Base-by-base conservation (phyloP, 2,797 vertebrate genomes). In the Danio tinwini region DNA sequence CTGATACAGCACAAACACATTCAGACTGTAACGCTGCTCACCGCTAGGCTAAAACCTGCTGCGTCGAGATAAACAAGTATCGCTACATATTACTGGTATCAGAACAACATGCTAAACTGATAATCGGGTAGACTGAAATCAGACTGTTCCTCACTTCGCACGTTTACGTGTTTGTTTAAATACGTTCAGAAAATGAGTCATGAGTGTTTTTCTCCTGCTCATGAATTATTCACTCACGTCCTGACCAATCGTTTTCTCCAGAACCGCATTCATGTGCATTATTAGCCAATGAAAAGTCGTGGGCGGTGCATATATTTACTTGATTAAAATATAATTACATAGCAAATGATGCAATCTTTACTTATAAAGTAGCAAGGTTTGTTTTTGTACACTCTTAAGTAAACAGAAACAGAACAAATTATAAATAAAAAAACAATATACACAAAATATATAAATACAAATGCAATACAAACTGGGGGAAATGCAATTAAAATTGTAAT, bases 1-100 rank as follows among this genome's bases (percentile, higher is more conserved):
- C 82, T 74, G 82, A 78, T 69, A 42, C 74, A 78, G 74, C 79
- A 77, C 74, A 70, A 73, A 69, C 69, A 45, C 74, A 67, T 74
- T 56, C 64, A 61, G n/a, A 17, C 16, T 12, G 68, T 56, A 56
- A 68, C 45, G 17, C 44, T 61, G 42, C 50, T 50, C 67, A 65
- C 63, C 76, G n/a, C 71, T 68, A 63, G 75, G 45, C 4, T 72
- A 79, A 79, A 79, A 49, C 65, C 47, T 49, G 62, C 62, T 14
- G 9, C 14, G 40, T 42, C n/a, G 74, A 61, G 39, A 29, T 55
- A 58, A 42, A 80, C 53, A 59, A 39, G 58, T 44, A 39, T 21
- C 8, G 17, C 76, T 52, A 71, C 67, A 78, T 72, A 29, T 64
- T 47, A 63, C 14, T 17, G 13, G 1, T n/a, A n/a, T 53, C 58